Base-by-base conservation (phyloP, 2,113 vertebrate species). In the Cheirogaleus medius region DNA sequence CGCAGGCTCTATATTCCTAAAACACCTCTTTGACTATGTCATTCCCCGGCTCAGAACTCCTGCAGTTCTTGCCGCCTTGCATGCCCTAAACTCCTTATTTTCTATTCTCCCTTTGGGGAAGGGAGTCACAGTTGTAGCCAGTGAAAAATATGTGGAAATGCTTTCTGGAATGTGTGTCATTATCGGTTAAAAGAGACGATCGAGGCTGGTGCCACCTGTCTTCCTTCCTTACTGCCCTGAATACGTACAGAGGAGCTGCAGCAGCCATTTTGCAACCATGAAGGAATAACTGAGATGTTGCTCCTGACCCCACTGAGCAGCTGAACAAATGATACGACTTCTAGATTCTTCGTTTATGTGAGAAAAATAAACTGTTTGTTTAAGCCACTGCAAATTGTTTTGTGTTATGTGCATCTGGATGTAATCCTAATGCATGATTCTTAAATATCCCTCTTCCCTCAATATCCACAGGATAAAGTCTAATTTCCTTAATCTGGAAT, bases 371-470 rank as follows among this genome's bases (percentile, higher is more conserved):
- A 12, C 47, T 80, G 34, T 87, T 73, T 91, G 42, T 87, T 76
- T 86, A 86, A 91, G 25, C 42, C 66, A 42, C 47, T 56, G 54
- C 12, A 27, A 95, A 39, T 77, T 92, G 49, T 88, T 97, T 90
- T 91, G 64, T 85, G 23, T 91, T 64, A 85, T 14, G 15, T 77
- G 66, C 52, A 56, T 52, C 74, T 87, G 82, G 47, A 80, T 25
- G 20, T 60, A 68, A 82, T 91, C 17, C 60, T 84, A 47, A 90
- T 27, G 92, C n/a, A 83, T 47, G 39, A 71, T 82, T 76, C 44
- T 87, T 74, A 85, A 85, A 52, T 97, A 47, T 25, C 47, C 13
- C 4, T 15, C 12, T 87, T 77, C 20, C 66, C 58, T 32, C 8
- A 37, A 1, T 71, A 68, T 17, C 54, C 64, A 68, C 4, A 44